These are phyloP conservation scores for Hypanus sabinus DNA, from an alignment of 2,113 vertebrate genomes.

Conservation along the genomic window DNA sequence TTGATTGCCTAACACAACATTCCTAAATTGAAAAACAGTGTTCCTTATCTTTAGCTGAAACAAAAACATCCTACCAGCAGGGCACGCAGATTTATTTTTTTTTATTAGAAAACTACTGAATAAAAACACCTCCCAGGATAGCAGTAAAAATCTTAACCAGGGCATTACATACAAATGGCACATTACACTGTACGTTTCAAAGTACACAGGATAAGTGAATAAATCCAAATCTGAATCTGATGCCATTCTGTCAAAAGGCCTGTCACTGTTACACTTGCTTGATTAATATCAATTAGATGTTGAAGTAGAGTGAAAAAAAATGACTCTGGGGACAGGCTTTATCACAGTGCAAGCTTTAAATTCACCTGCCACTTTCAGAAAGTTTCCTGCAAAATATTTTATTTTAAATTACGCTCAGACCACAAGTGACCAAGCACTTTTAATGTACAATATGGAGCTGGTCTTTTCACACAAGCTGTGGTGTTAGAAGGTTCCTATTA, in stretches of 20 bases:
- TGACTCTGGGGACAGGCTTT: not conserved
- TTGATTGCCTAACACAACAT: no score
- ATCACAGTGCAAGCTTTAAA: not conserved
- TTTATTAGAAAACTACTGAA: no score
- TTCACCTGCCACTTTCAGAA: not conserved
- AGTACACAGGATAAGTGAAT: no score
- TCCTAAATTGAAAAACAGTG: no score
- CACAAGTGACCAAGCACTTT: not conserved
- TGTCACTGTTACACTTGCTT: not conserved
- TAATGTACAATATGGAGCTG: not conserved
- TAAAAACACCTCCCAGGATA: no score
- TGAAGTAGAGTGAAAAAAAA: not conserved
- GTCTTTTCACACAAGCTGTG: not conserved
- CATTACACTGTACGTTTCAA: no score
- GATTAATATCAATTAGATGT: not conserved
- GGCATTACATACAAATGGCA: no score
- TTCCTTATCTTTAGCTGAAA: no score
- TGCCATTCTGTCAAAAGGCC: not conserved
- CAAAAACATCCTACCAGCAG: no score
- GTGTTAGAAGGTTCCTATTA: not conserved
- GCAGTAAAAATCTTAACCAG: no score
- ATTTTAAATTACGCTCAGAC: not conserved
- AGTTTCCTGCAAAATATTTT: not conserved
- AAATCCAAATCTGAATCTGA: no score
- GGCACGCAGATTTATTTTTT: no score